Conservation (phyloP, 2,797 vertebrate species). For the Microctenopoma lineatum region DNA sequence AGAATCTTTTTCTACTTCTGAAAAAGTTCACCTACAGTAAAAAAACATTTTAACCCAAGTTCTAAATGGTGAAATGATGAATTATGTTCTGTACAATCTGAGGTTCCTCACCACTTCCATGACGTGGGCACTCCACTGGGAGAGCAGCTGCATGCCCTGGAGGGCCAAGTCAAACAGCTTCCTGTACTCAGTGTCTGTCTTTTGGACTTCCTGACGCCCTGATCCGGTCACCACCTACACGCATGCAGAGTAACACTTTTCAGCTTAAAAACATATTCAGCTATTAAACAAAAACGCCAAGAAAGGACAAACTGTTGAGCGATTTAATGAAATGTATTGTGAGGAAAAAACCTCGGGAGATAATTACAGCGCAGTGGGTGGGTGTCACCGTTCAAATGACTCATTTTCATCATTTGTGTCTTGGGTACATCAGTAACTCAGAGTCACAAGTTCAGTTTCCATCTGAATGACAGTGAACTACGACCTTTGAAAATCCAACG, state of each 20-base stretch:
- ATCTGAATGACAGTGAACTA: slow-evolving; percentile 29
- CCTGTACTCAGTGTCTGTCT: slow-evolving; percentile 93
- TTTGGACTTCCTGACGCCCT: slow-evolving; percentile 95
- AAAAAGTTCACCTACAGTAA: too few species aligned
- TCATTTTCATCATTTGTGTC: background rate
- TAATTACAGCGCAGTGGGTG: background rate
- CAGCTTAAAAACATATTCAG: background rate
- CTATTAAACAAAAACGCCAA: background rate
- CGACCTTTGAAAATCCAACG: slow-evolving; percentile 26
- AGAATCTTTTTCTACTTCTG: background rate
- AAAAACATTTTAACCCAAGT: too few species aligned
- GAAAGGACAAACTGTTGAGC: background rate
- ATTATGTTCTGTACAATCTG: background rate
- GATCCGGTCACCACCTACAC: slow-evolving; percentile 96
- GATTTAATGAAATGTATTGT: background rate
- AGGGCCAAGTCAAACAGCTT: slow-evolving; percentile 96
- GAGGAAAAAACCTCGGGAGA: background rate
- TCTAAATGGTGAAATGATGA: background rate
- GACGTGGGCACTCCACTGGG: slow-evolving; percentile 98
- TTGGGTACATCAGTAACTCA: background rate
- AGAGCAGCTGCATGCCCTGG: slow-evolving; percentile 96
- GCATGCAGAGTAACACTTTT: background rate
- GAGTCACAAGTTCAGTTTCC: slow-evolving; percentile 28
- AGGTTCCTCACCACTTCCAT: slow-evolving; percentile 96
- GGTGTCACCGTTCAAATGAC: background rate